phyloP scores from a whole-genome alignment of 2,888 invertebrate genomes.

The Lochmaea crataegi region DNA sequence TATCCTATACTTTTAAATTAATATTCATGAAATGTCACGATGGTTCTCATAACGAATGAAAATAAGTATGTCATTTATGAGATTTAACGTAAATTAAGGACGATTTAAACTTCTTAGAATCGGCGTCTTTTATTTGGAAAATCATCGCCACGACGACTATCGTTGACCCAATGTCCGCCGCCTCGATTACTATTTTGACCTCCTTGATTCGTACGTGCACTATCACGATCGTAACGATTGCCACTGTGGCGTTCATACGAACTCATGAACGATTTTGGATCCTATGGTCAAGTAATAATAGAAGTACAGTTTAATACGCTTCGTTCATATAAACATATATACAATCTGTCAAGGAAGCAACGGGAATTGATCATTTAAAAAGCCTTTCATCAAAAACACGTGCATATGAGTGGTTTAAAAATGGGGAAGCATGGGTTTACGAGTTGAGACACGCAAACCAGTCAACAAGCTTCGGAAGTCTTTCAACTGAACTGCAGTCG shows the following conservation, averaged over 20 bases:
- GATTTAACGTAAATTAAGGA: background rate
- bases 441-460: too few species aligned
- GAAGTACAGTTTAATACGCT: background rate
- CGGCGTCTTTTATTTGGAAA: slow-evolving; percentile 56
- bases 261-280: slow-evolving; percentile 57
- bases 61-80: background rate
- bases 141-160: slow-evolving; percentile 56
- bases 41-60: background rate
- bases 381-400: too few species aligned
- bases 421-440: too few species aligned
- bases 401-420: too few species aligned
- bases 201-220: slow-evolving; percentile 43
- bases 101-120: slow-evolving; percentile 48
- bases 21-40: too few species aligned
- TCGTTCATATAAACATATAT: background rate
- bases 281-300: slow-evolving; percentile 48
- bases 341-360: too few species aligned
- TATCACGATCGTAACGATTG: slow-evolving; percentile 44
- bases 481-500: too few species aligned
- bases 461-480: too few species aligned
- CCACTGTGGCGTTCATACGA: slow-evolving; percentile 56
- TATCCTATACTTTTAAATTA: too few species aligned
- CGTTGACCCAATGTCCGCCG: slow-evolving; percentile 58
- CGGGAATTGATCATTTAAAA: too few species aligned
- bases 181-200: slow-evolving; percentile 38